Base-by-base conservation (phyloP, 2,888 invertebrate species). In the Gerris lacustris region DNA sequence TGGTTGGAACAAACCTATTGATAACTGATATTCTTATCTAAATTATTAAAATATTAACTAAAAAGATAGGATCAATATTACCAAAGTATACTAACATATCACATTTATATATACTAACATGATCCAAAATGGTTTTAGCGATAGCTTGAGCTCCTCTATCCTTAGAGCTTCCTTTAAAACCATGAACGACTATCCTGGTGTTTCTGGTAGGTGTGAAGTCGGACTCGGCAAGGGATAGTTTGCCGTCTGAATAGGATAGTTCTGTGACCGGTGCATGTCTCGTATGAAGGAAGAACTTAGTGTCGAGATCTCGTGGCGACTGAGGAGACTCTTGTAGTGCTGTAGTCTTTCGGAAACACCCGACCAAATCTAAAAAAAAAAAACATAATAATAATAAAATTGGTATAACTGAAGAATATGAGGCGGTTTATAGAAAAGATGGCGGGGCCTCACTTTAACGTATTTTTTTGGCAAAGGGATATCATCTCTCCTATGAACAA, bases 131-230 rank as follows among this genome's bases (percentile, higher is more conserved):
- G 1, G 81, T 78, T 66, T 82, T 79, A 0, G 80, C 82, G 1
- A 82, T 80, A 31, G 79, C 78, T 45, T 83, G 75, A 0, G 82
- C 81, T 18, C 82, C 83, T 63, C 77, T 78, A 72, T 83, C 83
- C 72, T 80, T 82, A 76, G 85, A 85, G 73, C 82, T 83, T 67
- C 85, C 84, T 79, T 84, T 84, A 76, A 82, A 86, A 0, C 86
- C 86, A 75, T 86, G 86, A 31, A 85, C 81, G 18, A 85, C 77
- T 66, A 86, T 79, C 76, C 84, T 86, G 45, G 84, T 76, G 0
- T 81, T 79, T 72, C 81, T 81, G 5, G 78, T 79, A 0, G 77
- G 75, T 74, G 84, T 79, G 73, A 84, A 84, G 63, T 78, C 79
- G 0, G 86, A 84, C 63, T 77, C 75, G 45, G 75, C 75, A 43